Conservation (phyloP, 2,888 invertebrate genomes). For the Polyploca ridens region DNA sequence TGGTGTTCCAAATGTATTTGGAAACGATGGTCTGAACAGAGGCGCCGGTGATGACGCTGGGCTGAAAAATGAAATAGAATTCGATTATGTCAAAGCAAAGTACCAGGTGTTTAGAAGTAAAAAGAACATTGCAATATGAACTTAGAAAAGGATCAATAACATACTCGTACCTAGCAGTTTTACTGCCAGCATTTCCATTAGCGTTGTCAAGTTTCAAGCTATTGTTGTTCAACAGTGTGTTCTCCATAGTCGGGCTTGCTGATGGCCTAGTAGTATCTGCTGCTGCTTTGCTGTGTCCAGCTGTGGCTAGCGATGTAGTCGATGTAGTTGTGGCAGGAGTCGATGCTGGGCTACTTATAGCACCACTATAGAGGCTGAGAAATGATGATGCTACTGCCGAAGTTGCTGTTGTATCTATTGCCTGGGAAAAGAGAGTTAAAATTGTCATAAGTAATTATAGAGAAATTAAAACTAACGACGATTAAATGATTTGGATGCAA, state of each 20-base stretch:
- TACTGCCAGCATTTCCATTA: conserved; percentile 78
- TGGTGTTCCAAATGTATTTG: conserved; percentile 88
- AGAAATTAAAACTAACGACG: neutral
- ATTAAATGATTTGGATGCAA: neutral
- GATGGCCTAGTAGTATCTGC: conserved; percentile 70
- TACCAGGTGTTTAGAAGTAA: neutral
- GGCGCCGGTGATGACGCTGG: conserved; percentile 87
- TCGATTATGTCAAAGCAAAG: neutral
- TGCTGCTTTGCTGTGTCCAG: conserved; percentile 67
- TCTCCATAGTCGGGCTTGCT: conserved; percentile 69
- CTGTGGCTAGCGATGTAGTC: conserved; percentile 51
- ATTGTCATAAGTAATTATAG: neutral
- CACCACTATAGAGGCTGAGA: conserved; percentile 80
- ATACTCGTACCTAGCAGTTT: conserved; percentile 41
- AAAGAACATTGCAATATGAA: neutral
- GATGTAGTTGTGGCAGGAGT: conserved; percentile 59
- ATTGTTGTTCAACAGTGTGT: conserved; percentile 73
- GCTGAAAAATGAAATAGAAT: conserved; percentile 59
- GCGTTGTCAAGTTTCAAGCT: conserved; percentile 77
- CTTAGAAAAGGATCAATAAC: conserved; percentile 6
- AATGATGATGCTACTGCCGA: conserved; percentile 82
- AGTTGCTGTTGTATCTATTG: conserved; percentile 85
- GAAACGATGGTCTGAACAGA: conserved; percentile 89
- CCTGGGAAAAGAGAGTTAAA: conserved; percentile 52
- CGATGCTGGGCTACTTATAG: conserved; percentile 73